These are phyloP conservation scores for Dascillus cervinus DNA, from an alignment of 2,888 invertebrate species.

Conservation along the genomic window DNA sequence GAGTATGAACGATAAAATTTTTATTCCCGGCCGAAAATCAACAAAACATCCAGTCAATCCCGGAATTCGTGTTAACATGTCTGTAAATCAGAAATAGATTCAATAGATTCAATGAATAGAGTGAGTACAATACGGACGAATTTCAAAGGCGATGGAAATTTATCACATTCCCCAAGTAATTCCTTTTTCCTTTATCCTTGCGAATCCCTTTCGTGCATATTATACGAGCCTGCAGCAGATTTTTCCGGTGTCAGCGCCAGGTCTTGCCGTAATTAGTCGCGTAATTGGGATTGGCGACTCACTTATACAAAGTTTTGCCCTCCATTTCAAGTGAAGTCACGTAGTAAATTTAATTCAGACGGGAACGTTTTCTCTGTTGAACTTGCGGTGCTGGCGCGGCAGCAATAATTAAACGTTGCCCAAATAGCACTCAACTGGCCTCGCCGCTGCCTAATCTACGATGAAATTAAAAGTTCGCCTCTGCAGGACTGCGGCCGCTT, in stretches of 20 bases:
- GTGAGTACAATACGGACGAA: too few species aligned
- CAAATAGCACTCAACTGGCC: slow-evolving; percentile 18
- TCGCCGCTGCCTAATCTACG: slow-evolving; percentile 25
- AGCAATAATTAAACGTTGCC: slow-evolving; percentile 23
- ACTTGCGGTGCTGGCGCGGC: slow-evolving; percentile 11
- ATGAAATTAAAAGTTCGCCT: slow-evolving; percentile 26
- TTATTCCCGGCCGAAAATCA: too few species aligned
- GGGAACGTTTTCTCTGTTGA: slow-evolving; percentile 18
- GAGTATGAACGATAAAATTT: too few species aligned
- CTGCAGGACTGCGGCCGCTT: slow-evolving; percentile 9
- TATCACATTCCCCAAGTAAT: too few species aligned
- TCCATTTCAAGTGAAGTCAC: slow-evolving; percentile 35
- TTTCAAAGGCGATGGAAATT: too few species aligned
- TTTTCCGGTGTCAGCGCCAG: slow-evolving; percentile 15
- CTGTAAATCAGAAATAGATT: too few species aligned
- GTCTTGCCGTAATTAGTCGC: slow-evolving; percentile 17
- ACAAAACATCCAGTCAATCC: too few species aligned
- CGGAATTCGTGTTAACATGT: too few species aligned
- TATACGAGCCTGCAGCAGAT: slow-evolving; percentile 12
- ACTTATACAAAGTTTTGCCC: slow-evolving; percentile 17
- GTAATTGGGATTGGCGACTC: slow-evolving; percentile 16
- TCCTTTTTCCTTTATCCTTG: too few species aligned
- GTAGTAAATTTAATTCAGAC: slow-evolving; percentile 36
- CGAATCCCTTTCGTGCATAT: too few species aligned
- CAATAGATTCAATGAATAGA: too few species aligned